These are phyloP conservation scores for Phylloscopus collybita DNA, from an alignment of 2,797 vertebrate genomes.

Conservation along the genomic window DNA sequence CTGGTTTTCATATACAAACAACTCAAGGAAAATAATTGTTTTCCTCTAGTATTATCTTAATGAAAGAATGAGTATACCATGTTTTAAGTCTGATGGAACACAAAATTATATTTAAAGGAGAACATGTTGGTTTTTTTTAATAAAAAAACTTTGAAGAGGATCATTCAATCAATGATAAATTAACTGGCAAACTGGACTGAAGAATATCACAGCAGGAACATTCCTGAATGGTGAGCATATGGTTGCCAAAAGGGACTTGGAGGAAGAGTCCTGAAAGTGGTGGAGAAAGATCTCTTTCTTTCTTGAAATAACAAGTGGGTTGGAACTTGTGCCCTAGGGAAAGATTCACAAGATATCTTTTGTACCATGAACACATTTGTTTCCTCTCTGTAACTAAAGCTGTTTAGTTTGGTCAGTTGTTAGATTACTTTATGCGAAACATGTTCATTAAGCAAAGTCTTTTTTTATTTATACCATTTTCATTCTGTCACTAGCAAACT, in stretches of 20 bases:
- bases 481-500: neutral
- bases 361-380: conserved; percentile 10
- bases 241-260: neutral
- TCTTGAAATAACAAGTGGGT: neutral
- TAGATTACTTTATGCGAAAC: conserved; percentile 2
- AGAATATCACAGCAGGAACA: neutral
- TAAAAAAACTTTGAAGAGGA: neutral
- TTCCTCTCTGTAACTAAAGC: conserved; percentile 9
- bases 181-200: neutral
- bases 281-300: conserved; percentile 9
- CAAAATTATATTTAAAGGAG: neutral
- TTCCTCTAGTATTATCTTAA: neutral
- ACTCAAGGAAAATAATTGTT: neutral
- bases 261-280: neutral
- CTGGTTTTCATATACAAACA: neutral
- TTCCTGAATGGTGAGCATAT: neutral
- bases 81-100: neutral
- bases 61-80: neutral
- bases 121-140: neutral
- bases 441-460: neutral
- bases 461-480: neutral
- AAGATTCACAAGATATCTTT: conserved; percentile 1
- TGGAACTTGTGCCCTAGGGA: neutral
- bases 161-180: neutral
- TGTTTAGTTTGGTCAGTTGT: conserved; percentile 5